Evolutionary conservation across 2,888 invertebrate genomes (phyloP).

Genomic region (Chymomyza amoena): DNA sequence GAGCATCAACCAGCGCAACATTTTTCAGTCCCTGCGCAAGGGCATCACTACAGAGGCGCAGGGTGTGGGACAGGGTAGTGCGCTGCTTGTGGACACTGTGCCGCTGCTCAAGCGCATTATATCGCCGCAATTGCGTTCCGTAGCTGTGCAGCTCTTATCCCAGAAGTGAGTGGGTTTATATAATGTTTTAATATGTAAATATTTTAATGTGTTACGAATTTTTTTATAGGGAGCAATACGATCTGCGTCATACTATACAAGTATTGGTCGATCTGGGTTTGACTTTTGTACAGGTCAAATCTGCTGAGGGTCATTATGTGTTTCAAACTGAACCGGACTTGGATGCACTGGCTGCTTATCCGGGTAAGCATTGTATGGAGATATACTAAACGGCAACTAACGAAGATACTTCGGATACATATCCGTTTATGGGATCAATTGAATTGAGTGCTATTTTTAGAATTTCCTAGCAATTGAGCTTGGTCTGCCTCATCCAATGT

Average conservation of each 20-base stretch:
- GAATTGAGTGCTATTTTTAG: too few species aligned
- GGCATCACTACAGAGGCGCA: constrained; percentile 81
- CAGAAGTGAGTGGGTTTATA: constrained; percentile 67
- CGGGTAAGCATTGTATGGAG: constrained; percentile 55
- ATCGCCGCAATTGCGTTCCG: constrained; percentile 87
- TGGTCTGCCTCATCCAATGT: too few species aligned
- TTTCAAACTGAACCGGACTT: constrained; percentile 88
- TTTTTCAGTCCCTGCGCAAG: constrained; percentile 82
- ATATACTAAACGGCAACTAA: too few species aligned
- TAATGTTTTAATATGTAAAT: neutral
- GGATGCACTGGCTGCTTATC: constrained; percentile 80
- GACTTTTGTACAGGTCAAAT: constrained; percentile 89
- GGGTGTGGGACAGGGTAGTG: constrained; percentile 76
- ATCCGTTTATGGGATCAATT: too few species aligned
- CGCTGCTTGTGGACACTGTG: constrained; percentile 85
- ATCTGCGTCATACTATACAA: constrained; percentile 85
- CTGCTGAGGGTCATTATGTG: constrained; percentile 87
- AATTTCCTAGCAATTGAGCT: too few species aligned
- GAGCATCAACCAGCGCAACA: constrained; percentile 79
- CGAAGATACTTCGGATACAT: too few species aligned
- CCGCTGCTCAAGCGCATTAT: constrained; percentile 86
- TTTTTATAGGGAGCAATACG: constrained; percentile 78
- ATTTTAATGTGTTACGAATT: neutral
- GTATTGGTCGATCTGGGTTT: constrained; percentile 94
- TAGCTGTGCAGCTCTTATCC: constrained; percentile 79